Percentiles rank a stretch among this genome's conserved stretches.
Evolutionary conservation across 1,140 invertebrate species (phyloP).

Genomic region (Cotesia typhae): DNA sequence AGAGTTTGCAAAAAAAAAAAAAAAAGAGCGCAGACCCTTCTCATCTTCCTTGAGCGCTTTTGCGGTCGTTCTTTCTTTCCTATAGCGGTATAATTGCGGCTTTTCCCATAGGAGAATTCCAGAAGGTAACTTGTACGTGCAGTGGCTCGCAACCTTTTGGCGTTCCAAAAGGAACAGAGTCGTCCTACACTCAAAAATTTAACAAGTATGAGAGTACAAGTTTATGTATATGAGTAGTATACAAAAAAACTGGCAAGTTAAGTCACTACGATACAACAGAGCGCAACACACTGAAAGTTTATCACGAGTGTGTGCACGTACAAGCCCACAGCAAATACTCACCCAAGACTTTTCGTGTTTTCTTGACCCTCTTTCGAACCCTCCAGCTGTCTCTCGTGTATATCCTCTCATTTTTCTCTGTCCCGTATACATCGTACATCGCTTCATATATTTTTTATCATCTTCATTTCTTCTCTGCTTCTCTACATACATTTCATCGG

Average conservation of each 20-base stretch:
- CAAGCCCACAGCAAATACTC: background rate
- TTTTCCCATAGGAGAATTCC: slow-evolving; percentile 22
- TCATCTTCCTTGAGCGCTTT: slow-evolving; percentile 18
- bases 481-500: background rate
- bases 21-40: slow-evolving; percentile 1
- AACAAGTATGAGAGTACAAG: background rate
- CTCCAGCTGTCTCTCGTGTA: background rate
- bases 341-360: background rate
- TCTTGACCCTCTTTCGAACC: slow-evolving; percentile 14
- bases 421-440: slow-evolving; percentile 1
- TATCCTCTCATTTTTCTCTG: slow-evolving; percentile 4
- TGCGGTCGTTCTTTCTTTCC: slow-evolving; percentile 21
- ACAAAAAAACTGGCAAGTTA: too few relatives aligned
- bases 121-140: slow-evolving; percentile 24
- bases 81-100: background rate
- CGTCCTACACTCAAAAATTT: slow-evolving; percentile 1
- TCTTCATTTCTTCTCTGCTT: too few relatives aligned
- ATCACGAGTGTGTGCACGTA: background rate
- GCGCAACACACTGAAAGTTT: background rate
- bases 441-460: too few relatives aligned
- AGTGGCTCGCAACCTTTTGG: slow-evolving; percentile 12
- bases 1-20: background rate
- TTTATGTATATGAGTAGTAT: too few relatives aligned
- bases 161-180: background rate
- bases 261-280: too few relatives aligned